Percentiles rank a stretch among this genome's conserved stretches.
Conservation (phyloP, 2,113 vertebrate genomes). For the Ailurus styani region DNA sequence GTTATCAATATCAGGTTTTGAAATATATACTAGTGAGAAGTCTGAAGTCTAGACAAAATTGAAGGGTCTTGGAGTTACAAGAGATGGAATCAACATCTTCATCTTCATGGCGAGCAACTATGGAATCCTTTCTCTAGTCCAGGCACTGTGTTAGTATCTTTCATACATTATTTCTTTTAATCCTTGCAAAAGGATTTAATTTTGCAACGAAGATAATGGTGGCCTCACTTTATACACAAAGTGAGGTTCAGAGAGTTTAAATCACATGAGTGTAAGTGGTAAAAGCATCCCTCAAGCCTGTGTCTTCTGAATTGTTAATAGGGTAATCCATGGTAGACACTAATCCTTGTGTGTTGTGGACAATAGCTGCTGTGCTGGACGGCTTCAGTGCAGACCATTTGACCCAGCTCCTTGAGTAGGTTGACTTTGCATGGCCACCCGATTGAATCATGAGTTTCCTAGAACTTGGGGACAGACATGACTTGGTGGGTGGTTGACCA, state of each 20-base stretch:
- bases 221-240: neutral
- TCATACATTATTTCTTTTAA: neutral
- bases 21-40: neutral
- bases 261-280: neutral
- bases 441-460: neutral
- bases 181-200: neutral
- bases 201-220: neutral
- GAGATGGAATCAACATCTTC: neutral
- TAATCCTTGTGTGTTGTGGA: neutral
- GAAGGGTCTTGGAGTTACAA: neutral
- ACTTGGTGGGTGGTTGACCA: neutral
- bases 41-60: neutral
- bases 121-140: neutral
- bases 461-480: neutral
- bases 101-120: neutral
- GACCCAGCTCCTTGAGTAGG: neutral
- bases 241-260: neutral
- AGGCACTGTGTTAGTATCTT: neutral
- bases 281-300: neutral
- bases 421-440: neutral
- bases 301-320: neutral
- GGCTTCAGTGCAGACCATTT: fast-evolving
- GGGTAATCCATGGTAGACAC: neutral
- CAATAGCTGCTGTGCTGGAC: neutral
- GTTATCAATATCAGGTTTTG: neutral